These are phyloP conservation scores for Gymnogyps californianus DNA, from an alignment of 2,113 vertebrate genomes.

Conservation along the genomic window DNA sequence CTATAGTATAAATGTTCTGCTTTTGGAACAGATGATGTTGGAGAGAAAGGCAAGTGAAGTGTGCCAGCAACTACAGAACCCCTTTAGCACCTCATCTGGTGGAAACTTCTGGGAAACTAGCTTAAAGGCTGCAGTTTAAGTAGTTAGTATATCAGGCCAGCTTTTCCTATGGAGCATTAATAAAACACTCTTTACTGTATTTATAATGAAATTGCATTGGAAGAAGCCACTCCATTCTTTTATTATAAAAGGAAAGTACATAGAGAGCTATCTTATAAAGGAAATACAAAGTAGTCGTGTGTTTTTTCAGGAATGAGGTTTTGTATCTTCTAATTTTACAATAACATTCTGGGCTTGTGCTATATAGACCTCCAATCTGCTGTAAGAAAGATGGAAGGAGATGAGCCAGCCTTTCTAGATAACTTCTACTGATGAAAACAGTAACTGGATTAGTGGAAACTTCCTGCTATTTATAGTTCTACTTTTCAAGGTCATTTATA, in stretches of 20 bases:
- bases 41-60: background rate
- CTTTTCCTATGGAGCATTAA: background rate
- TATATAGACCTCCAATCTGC: background rate
- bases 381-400: background rate
- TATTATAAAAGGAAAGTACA: background rate
- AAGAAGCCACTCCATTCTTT: background rate
- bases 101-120: background rate
- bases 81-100: background rate
- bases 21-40: background rate
- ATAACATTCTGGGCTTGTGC: background rate
- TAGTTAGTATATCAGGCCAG: background rate
- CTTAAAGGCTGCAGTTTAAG: background rate
- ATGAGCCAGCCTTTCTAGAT: background rate
- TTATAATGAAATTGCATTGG: background rate
- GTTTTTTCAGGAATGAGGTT: background rate
- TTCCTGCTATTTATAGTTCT: background rate
- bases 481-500: background rate
- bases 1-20: accelerated
- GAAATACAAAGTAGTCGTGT: background rate
- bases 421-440: background rate
- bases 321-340: background rate
- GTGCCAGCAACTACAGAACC: background rate
- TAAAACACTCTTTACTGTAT: background rate
- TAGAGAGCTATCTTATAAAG: background rate
- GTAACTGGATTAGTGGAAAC: background rate